Evolutionary conservation across 2,888 invertebrate species (phyloP).

Genomic region (Habroteleia sp.): DNA sequence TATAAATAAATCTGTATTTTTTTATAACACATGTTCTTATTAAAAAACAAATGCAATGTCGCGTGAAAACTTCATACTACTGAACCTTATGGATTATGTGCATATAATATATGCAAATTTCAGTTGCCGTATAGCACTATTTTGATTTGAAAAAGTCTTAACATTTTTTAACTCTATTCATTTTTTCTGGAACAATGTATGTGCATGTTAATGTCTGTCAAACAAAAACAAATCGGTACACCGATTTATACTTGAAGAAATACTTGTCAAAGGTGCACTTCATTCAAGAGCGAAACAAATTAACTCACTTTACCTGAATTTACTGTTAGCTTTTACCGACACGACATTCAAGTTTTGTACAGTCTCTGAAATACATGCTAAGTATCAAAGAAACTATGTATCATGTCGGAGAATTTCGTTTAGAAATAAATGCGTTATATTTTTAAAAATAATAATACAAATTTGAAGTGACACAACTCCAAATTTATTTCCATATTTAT

Average conservation of each 20-base stretch:
- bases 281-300: slow-evolving; percentile 54
- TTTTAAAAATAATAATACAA: too few relatives aligned
- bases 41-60: slow-evolving; percentile 41
- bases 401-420: slow-evolving; percentile 8
- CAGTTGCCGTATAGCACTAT: slow-evolving; percentile 27
- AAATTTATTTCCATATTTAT: too few relatives aligned
- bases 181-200: slow-evolving; percentile 1
- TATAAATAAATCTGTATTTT: too few relatives aligned
- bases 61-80: slow-evolving; percentile 55
- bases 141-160: slow-evolving; percentile 25
- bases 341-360: slow-evolving; percentile 31
- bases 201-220: not conserved
- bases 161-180: not conserved
- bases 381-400: slow-evolving; percentile 24
- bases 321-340: slow-evolving; percentile 39
- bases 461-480: too few relatives aligned
- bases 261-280: slow-evolving; percentile 51
- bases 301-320: slow-evolving; percentile 45
- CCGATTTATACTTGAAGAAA: slow-evolving; percentile 30
- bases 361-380: slow-evolving; percentile 26
- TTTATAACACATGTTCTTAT: too few relatives aligned
- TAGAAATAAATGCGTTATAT: too few relatives aligned
- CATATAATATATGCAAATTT: slow-evolving; percentile 63
- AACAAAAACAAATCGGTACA: slow-evolving; percentile 29
- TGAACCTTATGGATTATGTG: slow-evolving; percentile 44